Percentiles rank a stretch among this genome's conserved stretches.
These are phyloP conservation scores for Hermodice carunculata DNA, from an alignment of 2,888 invertebrate genomes.

Conservation along the genomic window DNA sequence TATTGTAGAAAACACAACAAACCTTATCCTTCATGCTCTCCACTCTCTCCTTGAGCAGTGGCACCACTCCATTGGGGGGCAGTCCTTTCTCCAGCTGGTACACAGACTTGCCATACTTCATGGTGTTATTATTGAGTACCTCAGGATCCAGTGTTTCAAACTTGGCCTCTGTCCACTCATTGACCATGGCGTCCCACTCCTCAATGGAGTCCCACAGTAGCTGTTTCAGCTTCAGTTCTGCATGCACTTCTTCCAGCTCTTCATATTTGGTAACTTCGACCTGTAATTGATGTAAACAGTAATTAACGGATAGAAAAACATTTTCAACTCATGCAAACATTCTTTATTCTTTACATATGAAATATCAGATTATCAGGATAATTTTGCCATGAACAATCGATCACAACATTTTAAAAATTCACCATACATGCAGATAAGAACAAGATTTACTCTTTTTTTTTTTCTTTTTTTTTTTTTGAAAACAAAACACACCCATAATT, in stretches of 20 bases:
- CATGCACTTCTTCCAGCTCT: constrained; percentile 83
- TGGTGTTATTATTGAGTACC: constrained; percentile 78
- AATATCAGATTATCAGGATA: no score
- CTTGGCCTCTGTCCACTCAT: constrained; percentile 76
- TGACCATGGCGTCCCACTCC: constrained; percentile 79
- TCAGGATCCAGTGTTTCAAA: constrained; percentile 78
- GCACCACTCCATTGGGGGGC: constrained; percentile 84
- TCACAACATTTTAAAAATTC: no score
- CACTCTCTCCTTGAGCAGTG: constrained; percentile 81
- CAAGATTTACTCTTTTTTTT: no score
- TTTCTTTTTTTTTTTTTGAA: no score
- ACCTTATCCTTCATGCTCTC: constrained; percentile 85
- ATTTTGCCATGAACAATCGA: no score
- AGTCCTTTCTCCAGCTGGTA: constrained; percentile 86
- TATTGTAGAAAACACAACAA: no score
- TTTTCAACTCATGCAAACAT: no score
- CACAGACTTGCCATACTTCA: constrained; percentile 80
- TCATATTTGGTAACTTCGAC: constrained; percentile 88
- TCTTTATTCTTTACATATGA: no score
- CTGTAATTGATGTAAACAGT: no score
- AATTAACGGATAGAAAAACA: no score
- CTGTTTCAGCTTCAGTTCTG: constrained; percentile 84
- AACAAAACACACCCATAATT: no score
- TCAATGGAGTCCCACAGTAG: constrained; percentile 84
- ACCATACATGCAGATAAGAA: no score